Base-by-base conservation (phyloP, 1,140 invertebrate genomes). In the Chymomyza costata region DNA sequence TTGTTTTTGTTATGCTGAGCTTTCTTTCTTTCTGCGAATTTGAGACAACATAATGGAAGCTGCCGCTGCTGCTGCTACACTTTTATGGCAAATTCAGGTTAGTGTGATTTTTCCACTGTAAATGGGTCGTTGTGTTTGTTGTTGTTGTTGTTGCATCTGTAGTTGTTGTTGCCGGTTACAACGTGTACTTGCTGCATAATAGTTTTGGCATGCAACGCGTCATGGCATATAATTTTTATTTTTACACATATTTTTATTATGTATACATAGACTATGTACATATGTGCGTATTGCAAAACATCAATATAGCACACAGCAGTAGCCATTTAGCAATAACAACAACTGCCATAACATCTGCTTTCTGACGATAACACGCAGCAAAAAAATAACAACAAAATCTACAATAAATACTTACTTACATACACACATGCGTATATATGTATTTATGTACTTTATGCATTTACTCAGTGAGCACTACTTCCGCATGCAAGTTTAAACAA, bases 31-130 rank as follows among this genome's bases (percentile, higher is more conserved):
- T 80, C 10, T 31, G 49, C 56, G 61, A 70, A 65, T 74, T 65
- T 40, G 52, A 68, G 60, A 68, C 56, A 49, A 46, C 51, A 50
- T 61, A 65, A 56, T 67, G 58, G 69, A 64, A 56, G 73, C 73
- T 80, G 68, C 48, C 10, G 50, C 38, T 32, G 38, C 28, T 15
- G 8, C 11, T 17, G 11, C 16, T 11, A 52, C 46, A 58, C 73
- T 54, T 80, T 78, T 80, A 70, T 60, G 73, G 63, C 55, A 61
- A 78, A 78, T 80, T 64, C 73, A 78, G 73, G 73, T 78, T 78
- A 78, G 73, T 78, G 62, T 80, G 73, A 68, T 80, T 73, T 60
- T 80, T 65, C 67, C 67, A 64, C 54, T 67, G 60, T 52, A 57
- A 78, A 78, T 78, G 63, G 71, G 73, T 73, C 58, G 53, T 50